A percentile compares a stretch with the other conserved stretches of the same genome.
Conservation (phyloP, 2,113 vertebrate species). For the Zootoca vivipara region DNA sequence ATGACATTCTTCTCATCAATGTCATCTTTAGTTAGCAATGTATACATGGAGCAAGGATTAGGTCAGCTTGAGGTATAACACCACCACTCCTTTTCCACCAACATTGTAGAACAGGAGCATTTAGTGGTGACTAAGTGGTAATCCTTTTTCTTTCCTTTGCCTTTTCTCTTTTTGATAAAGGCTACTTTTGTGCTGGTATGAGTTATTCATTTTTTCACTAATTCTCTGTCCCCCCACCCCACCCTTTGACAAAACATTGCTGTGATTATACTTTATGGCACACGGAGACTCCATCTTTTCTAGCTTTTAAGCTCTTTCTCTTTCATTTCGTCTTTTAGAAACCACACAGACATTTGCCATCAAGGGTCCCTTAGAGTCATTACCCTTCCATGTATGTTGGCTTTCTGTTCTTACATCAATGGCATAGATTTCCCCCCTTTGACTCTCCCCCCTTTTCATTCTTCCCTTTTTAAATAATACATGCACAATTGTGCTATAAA, state of each 20-base stretch:
- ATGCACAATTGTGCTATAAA: constrained; percentile 60
- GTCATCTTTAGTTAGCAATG: background rate
- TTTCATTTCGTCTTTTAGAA: constrained; percentile 46
- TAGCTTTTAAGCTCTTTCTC: constrained; percentile 20
- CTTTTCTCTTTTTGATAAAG: constrained; percentile 35
- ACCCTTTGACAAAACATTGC: constrained; percentile 6
- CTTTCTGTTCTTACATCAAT: constrained; percentile 60
- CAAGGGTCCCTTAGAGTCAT: constrained; percentile 59
- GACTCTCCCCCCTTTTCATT: constrained; percentile 52
- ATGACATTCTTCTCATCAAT: background rate
- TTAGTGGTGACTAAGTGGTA: constrained; percentile 29
- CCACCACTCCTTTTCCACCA: constrained; percentile 31
- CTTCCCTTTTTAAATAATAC: constrained; percentile 62
- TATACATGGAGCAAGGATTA: background rate
- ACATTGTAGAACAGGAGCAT: constrained; percentile 52
- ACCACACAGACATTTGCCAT: constrained; percentile 48
- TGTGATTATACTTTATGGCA: constrained; percentile 27
- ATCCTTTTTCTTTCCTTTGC: background rate
- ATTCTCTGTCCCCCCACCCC: background rate
- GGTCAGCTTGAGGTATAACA: background rate
- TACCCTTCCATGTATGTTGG: constrained; percentile 24
- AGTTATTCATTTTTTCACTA: constrained; percentile 38
- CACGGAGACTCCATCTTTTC: constrained; percentile 27
- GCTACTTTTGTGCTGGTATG: constrained; percentile 38
- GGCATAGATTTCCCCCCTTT: constrained; percentile 48